Conservation (phyloP, 2,113 vertebrate species). For the Indri indri region DNA sequence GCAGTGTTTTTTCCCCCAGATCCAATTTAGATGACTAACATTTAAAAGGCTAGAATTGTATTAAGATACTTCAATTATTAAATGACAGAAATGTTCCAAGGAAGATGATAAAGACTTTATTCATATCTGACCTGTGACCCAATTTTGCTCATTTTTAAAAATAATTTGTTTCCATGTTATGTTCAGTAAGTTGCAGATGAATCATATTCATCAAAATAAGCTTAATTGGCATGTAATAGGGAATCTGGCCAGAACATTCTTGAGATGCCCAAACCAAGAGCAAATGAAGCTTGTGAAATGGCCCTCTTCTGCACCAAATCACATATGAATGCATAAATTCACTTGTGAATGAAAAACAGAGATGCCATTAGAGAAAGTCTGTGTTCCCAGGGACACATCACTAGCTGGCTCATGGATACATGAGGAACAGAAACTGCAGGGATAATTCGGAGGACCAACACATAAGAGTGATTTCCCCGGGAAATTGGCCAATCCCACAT, state of each 20-base stretch:
- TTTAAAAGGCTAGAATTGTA: conserved; percentile 29
- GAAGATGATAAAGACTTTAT: conserved; percentile 74
- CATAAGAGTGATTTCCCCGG: neutral
- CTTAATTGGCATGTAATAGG: conserved; percentile 78
- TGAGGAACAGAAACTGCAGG: neutral
- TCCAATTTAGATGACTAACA: conserved; percentile 15
- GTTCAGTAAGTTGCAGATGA: conserved; percentile 73
- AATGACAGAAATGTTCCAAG: conserved; percentile 52
- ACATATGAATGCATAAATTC: conserved; percentile 47
- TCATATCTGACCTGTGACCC: conserved; percentile 66
- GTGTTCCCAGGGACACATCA: neutral
- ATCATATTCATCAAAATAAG: conserved; percentile 77
- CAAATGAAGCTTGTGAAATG: conserved; percentile 62
- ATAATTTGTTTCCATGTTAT: conserved; percentile 68
- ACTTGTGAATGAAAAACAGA: conserved; percentile 50
- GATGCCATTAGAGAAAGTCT: conserved; percentile 37
- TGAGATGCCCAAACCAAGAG: conserved; percentile 67
- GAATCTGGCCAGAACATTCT: conserved; percentile 69
- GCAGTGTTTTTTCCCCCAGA: neutral
- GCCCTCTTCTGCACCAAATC: neutral
- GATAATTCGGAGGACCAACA: neutral
- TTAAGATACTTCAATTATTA: conserved; percentile 68
- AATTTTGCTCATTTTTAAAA: conserved; percentile 67
- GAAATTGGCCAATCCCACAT: neutral
- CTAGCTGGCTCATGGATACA: conserved; percentile 8